Evolutionary conservation across 2,113 vertebrate genomes (phyloP).

Genomic region (Cathartes aura): DNA sequence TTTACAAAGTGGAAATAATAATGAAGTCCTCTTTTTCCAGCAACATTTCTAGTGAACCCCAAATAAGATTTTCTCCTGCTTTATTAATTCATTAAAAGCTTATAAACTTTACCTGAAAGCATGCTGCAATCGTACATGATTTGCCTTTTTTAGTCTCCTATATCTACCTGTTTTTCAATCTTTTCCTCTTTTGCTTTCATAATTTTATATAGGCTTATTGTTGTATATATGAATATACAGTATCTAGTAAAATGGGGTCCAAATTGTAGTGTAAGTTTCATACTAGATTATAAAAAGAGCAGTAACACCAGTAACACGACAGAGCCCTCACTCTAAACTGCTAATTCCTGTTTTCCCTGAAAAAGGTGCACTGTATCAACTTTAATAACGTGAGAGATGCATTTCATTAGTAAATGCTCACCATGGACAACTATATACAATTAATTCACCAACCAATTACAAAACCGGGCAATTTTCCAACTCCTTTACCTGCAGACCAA

Average conservation of each 20-base stretch:
- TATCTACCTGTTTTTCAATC: background rate
- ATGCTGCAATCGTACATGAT: background rate
- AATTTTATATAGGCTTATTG: background rate
- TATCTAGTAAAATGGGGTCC: background rate
- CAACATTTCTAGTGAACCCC: background rate
- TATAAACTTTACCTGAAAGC: background rate
- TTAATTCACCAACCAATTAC: conserved; percentile 30
- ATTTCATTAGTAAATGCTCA: background rate
- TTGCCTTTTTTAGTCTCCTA: background rate
- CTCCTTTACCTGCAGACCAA: conserved; percentile 1
- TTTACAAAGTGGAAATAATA: background rate
- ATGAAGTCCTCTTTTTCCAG: background rate
- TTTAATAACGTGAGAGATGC: background rate
- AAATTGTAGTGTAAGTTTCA: background rate
- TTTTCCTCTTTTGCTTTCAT: background rate
- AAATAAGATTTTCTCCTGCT: background rate
- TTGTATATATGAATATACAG: background rate
- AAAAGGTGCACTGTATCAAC: background rate
- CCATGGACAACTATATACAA: background rate
- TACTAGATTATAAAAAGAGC: background rate
- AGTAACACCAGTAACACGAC: background rate
- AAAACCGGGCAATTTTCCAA: conserved; percentile 28
- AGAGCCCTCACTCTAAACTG: background rate
- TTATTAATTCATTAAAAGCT: background rate
- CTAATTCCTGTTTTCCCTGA: background rate